These are phyloP conservation scores for Bicyclus anynana DNA, from an alignment of 1,140 invertebrate species.

Conservation along the genomic window DNA sequence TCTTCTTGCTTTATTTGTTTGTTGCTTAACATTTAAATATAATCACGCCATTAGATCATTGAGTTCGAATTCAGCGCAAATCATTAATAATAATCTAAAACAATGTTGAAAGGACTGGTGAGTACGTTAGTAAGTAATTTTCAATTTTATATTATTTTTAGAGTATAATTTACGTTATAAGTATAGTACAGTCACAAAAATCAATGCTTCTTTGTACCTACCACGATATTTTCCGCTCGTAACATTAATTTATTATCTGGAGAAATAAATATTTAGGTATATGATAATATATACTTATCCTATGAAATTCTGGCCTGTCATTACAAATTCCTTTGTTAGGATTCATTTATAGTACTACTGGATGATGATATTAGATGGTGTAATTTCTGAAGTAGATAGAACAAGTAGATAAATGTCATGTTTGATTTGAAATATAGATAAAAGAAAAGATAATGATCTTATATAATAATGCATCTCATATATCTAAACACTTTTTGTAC, in stretches of 20 bases:
- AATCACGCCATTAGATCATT: background rate
- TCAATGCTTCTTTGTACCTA: background rate
- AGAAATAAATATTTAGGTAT: no score
- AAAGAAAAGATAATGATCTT: background rate
- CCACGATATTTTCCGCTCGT: no score
- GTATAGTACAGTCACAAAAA: background rate
- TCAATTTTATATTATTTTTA: background rate
- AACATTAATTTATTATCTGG: no score
- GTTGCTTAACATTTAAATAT: background rate
- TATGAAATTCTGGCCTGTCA: no score
- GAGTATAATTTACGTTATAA: background rate
- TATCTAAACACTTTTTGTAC: no score
- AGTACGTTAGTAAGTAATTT: conserved; percentile 19
- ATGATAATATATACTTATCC: no score
- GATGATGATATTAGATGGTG: no score
- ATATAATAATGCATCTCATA: no score
- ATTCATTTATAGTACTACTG: no score
- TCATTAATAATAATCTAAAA: conserved; percentile 15
- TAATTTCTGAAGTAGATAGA: no score
- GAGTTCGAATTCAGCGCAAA: conserved; percentile 1
- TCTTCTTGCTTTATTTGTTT: background rate
- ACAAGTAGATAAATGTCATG: background rate
- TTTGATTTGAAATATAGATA: background rate
- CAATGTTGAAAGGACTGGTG: conserved; percentile 34
- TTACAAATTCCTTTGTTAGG: no score